Base-by-base conservation (phyloP, 2,797 vertebrate species). In the Orestias chungarensis region DNA sequence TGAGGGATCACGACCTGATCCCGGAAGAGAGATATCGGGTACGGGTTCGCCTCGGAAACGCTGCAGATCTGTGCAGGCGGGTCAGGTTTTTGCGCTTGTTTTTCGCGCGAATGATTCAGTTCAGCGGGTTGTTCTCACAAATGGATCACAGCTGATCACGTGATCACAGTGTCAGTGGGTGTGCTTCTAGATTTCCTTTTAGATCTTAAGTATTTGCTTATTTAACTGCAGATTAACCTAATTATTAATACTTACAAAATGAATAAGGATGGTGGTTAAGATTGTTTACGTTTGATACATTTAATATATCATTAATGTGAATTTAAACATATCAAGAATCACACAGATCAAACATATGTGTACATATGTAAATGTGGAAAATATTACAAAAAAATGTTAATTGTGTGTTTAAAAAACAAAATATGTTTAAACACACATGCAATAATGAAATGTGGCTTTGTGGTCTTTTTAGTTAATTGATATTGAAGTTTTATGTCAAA, bases 1-100 rank as follows among this genome's bases (percentile, higher is more conserved):
- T 95, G 12, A 62, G 80, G 5, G 94, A 95, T 42, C 23, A 92
- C 75, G 43, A 89, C 68, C 86, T 95, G 62, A 55, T 95, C 3
- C 68, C 82, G 0, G 90, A 93, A 2, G 62, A 92, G 0, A 44
- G 6, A 0, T 93, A 84, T 70, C 1, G 87, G 90, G 94, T 91
- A n/a, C n/a, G n/a, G n/a, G n/a, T n/a, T n/a, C n/a, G n/a, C n/a
- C n/a, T n/a, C n/a, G n/a, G n/a, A n/a, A n/a, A n/a, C n/a, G n/a
- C n/a, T n/a, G n/a, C 57, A 61, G 33, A 2, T 18, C 31, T 33
- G 15, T 8, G 4, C 6, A 46, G 4, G 6, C 3, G 27, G 2
- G 4, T 33, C 27, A 5, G 2, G n/a, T 23, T 33, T 35, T 1
- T 10, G 54, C 54, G 31, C 18, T 4, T 6, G 43, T 44, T 44